phyloP scores from a whole-genome alignment of 1,140 invertebrate species.

The Teleogryllus occipitalis region DNA sequence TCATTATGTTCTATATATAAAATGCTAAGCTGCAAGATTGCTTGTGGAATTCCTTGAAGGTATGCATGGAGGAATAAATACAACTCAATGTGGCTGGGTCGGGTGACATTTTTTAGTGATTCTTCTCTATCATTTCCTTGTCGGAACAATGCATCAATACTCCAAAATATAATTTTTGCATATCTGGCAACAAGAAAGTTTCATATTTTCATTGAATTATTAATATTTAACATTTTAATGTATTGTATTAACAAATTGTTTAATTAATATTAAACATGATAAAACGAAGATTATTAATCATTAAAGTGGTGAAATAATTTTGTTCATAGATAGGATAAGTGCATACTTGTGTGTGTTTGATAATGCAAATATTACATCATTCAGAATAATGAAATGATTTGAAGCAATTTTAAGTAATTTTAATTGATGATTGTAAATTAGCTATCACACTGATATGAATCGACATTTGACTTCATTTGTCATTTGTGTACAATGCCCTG shows the following conservation, averaged over 20 bases:
- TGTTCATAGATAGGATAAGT: no score
- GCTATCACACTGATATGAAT: no score
- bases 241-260: background rate
- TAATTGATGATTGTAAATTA: no score
- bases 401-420: no score
- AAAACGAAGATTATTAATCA: no score
- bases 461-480: no score
- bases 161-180: conserved; percentile 27
- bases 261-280: no score
- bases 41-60: conserved; percentile 28
- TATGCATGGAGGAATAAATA: conserved; percentile 29
- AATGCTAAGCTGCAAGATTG: conserved; percentile 26
- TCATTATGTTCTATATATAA: background rate
- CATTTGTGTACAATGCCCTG: background rate
- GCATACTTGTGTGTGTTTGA: no score
- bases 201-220: background rate
- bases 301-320: no score
- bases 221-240: background rate
- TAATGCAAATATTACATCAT: no score
- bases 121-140: conserved; percentile 25
- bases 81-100: conserved; percentile 20
- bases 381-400: no score
- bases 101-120: conserved; percentile 20
- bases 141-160: conserved; percentile 23
- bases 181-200: conserved; percentile 22